phyloP scores from a whole-genome alignment of 2,888 invertebrate genomes.

The Chaitophorus viminalis region DNA sequence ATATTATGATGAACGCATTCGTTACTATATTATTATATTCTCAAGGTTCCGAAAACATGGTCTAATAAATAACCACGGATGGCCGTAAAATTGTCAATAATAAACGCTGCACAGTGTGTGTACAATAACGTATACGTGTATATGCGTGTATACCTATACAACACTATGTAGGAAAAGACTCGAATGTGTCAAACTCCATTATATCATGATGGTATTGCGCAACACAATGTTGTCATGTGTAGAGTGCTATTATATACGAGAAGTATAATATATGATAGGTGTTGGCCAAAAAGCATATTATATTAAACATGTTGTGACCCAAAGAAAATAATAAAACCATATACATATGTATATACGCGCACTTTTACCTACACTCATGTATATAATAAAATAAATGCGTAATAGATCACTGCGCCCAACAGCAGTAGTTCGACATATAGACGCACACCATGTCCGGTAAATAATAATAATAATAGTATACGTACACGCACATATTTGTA shows the following conservation, averaged over 20 bases:
- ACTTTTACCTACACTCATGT: not conserved
- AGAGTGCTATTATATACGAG: not conserved
- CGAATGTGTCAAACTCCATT: constrained; percentile 33
- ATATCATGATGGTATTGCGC: not conserved
- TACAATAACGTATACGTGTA: not conserved
- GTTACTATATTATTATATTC: not conserved
- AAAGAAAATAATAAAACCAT: not conserved
- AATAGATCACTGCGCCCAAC: not conserved
- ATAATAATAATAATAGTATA: too few relatives aligned
- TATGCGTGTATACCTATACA: not conserved
- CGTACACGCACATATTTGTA: too few relatives aligned
- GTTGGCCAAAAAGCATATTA: not conserved
- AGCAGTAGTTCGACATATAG: not conserved
- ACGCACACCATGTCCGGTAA: not conserved
- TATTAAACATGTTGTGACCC: not conserved
- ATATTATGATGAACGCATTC: constrained; percentile 13
- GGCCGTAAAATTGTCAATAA: constrained; percentile 58
- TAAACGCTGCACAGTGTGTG: not conserved
- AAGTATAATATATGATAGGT: not conserved
- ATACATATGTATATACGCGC: too few relatives aligned
- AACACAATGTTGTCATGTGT: not conserved
- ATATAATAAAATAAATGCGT: not conserved
- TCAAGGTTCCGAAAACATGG: constrained; percentile 39
- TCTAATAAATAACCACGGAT: constrained; percentile 55
- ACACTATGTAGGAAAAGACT: not conserved